Evolutionary conservation across 1,140 invertebrate genomes (phyloP), one percentile per base, ranked within the genome.

Genomic region (Metaphire vulgaris): DNA sequence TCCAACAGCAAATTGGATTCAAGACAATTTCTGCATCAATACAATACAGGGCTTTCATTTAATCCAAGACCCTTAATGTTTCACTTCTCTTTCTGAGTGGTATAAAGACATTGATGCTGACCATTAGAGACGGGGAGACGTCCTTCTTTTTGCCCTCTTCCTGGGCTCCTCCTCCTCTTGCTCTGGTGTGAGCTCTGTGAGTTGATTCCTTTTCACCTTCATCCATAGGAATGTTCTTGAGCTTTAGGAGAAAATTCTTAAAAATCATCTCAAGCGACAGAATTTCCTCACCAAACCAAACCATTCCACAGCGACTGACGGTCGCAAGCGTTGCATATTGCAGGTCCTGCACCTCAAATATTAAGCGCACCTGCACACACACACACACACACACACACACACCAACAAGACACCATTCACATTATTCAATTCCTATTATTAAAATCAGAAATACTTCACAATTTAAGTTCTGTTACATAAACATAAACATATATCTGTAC

Each of bases 261-360:
- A 98, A 99, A 78, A 99, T 94, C 97, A 99, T 99, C 87, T 99
- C 96, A 0, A 94, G 96, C 0, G 95, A 94, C 1, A 99, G 89
- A 0, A 99, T 97, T 86, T 87, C 85, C 72, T 87, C 85, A 79
- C 83, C 84, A 80, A 87, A 87, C 86, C 86, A 87, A 14, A 87
- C 85, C 86, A 87, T 87, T 68, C 98, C 98, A 87, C 98, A 99
- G 86, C 98, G 94, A 16, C 96, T 99, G 0, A 99, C 98, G 0
- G 98, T 99, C 16, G 98, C 98, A 74, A 99, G 87, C 0, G 98
- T 99, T 2, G 98, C 98, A 86, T 97, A 99, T 86, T 96, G 97
- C 79, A 99, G 87, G 88, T 99, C 97, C 90, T 99, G 96, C 0
- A 98, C 94, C 88, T 99, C 98, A 88, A 99, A 99, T 94, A 99